Conservation (phyloP, 1,140 invertebrate species). For the Apis dorsata region DNA sequence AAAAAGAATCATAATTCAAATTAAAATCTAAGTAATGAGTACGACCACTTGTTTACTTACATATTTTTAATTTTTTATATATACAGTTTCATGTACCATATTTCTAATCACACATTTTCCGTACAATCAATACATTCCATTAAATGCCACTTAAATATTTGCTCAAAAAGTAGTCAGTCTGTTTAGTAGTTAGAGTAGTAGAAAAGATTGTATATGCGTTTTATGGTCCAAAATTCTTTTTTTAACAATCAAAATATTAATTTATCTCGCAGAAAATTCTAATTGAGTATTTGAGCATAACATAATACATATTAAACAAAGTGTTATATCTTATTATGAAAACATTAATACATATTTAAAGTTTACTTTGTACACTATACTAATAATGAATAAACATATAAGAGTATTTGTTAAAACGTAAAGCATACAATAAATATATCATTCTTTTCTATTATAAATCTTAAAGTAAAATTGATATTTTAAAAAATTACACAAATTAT, state of each 20-base stretch:
- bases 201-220: constrained; percentile 64
- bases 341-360: background rate
- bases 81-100: constrained; percentile 57
- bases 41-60: constrained; percentile 63
- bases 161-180: constrained; percentile 75
- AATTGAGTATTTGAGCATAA: constrained; percentile 6
- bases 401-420: constrained; percentile 20
- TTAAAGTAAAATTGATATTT: constrained; percentile 18
- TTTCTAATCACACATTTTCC: constrained; percentile 55
- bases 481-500: constrained; percentile 24
- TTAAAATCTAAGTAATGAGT: constrained; percentile 25
- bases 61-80: constrained; percentile 66
- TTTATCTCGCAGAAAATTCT: background rate
- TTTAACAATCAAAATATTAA: constrained; percentile 30
- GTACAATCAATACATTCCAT: constrained; percentile 53
- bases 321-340: background rate
- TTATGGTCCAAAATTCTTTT: constrained; percentile 55
- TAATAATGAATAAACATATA: constrained; percentile 8
- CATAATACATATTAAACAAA: constrained; percentile 7
- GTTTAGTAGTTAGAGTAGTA: constrained; percentile 71
- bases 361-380: constrained; percentile 8
- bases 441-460: constrained; percentile 24
- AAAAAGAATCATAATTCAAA: background rate
- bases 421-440: constrained; percentile 39
- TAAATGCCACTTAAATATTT: constrained; percentile 70